Evolutionary conservation across 2,113 vertebrate species (phyloP), one percentile per base, ranked within the genome.

Genomic region (Campylomormyrus tamandua): DNA sequence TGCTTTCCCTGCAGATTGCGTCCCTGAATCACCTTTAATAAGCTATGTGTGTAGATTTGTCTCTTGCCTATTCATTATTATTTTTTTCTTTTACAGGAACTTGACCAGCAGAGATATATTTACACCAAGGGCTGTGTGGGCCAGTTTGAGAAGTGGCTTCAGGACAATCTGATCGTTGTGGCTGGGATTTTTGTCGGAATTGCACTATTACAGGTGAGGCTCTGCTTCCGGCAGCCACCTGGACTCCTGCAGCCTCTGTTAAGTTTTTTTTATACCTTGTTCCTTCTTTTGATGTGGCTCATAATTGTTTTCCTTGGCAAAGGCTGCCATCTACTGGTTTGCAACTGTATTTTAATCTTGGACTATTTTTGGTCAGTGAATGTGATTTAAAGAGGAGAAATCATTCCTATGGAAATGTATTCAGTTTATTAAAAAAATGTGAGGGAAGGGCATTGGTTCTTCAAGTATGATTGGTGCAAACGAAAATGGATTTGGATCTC

Each of bases 111-210:
- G 93, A 95, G 93, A 88, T 96, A 92, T 83, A 98, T 98, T 93
- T 93, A 97, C 90, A 98, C 97, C 13, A 98, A 98, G 89, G 97
- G 97, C 93, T 98, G 98, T 1, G 97, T 98, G 94, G 97, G 96
- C 17, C 98, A 98, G 95, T 98, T 98, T 94, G 98, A 98, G 91
- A 98, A 97, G 92, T 98, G 97, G 98, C 96, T 98, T 70, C 97
- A 98, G 92, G 97, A 97, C 94, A 97, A 98, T 95, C 92, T 98
- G 91, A 96, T 97, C 2, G 90, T 97, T 7, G 97, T 98, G 70
- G 97, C 98, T 2, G 96, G 97, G 0, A 90, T 97, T 91, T 97
- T 98, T 89, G 96, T 98, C 86, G 97, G 96, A 66, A 93, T 98
- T 70, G 97, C 97, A 92, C 96, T 98, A 92, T 95, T 98, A 91